Evolutionary conservation across 2,113 vertebrate species (phyloP), one percentile per base, ranked within the genome.

Genomic region (Pseudolaguvia tuberculata): DNA sequence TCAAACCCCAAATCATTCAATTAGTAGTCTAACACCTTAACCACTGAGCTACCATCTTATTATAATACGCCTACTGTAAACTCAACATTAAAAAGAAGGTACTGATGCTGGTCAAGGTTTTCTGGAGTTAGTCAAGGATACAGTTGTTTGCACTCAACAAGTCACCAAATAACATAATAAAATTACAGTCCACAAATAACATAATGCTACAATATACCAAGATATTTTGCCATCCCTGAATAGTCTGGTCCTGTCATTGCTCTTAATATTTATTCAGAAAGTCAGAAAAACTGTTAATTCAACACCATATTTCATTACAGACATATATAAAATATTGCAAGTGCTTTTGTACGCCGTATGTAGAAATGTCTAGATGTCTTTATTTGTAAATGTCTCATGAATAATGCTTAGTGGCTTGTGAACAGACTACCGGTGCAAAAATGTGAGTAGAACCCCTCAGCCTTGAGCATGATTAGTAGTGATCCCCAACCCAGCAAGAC

Each of bases 401-500:
- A 18, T 21, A 9, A n/a, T 12, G 14, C 52, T 39, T 42, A 17
- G 15, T 6, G 10, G 9, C 4, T 52, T 58, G 82, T 13, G 23
- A 25, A 25, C 56, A 45, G 13, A 58, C 11, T 79, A 91, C 90
- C 87, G 4, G 65, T 56, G n/a, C 94, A 95, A 13, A 93, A 15
- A 81, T 91, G 87, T 17, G 94, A 94, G 75, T 95, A 96, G 88
- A 96, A 95, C 73, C 94, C 94, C 83, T 96, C 93, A 0, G 83
- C 86, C 84, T 94, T 94, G 42, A 96, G 90, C 90, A 96, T 96
- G 84, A 95, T 93, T 67, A 96, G 91, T 59, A 96, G 85, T 0
- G 94, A 95, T 50, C 85, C 89, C 94, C 94, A 96, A 74, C 94
- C 94, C 76, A 95, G 86, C 58, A 95, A 87, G 45, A 95, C 94